Conservation (phyloP, 2,797 vertebrate genomes). For the Acanthornis magna region DNA sequence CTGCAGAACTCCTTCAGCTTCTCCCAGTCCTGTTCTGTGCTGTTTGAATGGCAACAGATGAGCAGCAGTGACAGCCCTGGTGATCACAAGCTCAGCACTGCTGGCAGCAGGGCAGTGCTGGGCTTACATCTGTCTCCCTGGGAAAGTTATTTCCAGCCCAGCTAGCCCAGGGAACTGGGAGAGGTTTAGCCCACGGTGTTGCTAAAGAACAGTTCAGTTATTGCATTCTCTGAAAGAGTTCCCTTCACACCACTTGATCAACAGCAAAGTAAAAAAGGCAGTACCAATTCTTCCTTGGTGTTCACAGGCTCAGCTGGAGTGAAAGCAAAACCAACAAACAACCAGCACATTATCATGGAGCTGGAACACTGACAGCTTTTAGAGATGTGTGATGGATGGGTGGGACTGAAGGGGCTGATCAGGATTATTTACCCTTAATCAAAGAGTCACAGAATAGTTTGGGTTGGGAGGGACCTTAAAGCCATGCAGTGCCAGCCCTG, state of each 20-base stretch:
- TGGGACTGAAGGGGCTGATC: background rate
- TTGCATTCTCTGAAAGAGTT: background rate
- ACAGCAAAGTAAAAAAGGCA: rapidly evolving
- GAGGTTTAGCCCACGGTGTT: background rate
- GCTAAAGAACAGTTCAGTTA: background rate
- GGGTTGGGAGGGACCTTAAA: background rate
- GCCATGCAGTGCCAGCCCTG: rapidly evolving
- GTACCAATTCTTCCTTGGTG: background rate
- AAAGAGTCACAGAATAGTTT: too few relatives aligned
- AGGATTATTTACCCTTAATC: background rate
- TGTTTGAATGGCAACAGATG: background rate
- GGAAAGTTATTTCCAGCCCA: background rate
- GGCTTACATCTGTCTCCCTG: background rate
- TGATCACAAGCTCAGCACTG: background rate
- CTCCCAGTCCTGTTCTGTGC: background rate
- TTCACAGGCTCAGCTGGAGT: background rate
- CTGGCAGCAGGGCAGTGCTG: background rate
- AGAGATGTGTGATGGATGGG: background rate
- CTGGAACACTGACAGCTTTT: background rate
- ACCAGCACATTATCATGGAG: background rate
- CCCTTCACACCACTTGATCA: background rate
- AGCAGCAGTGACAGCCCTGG: background rate
- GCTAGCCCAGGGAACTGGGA: background rate
- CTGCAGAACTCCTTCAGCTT: background rate
- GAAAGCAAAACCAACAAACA: background rate